Percentiles rank a stretch among this genome's conserved stretches.
phyloP scores from a whole-genome alignment of 2,113 vertebrate genomes.

The Ploceus nigricollis region DNA sequence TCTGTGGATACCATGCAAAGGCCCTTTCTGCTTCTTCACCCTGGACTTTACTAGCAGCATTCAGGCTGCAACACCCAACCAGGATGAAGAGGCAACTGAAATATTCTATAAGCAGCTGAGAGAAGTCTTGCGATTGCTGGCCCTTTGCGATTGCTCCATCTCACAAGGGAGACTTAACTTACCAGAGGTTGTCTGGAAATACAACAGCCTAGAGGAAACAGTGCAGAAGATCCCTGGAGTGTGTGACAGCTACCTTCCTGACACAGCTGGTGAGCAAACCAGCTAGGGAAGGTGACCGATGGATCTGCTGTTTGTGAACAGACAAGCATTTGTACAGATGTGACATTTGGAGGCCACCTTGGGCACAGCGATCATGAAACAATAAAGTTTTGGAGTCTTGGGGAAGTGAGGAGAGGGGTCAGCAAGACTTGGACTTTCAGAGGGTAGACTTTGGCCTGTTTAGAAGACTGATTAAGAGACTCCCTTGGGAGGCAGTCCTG shows the following conservation, averaged over 20 bases:
- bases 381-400: background rate
- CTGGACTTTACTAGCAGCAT: too few species aligned
- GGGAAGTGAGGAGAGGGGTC: background rate
- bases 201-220: background rate
- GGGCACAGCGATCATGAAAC: background rate
- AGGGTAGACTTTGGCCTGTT: background rate
- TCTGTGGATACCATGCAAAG: too few species aligned
- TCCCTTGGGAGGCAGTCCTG: background rate
- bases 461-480: background rate
- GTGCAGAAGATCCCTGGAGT: background rate
- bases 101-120: background rate
- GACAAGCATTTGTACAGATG: background rate
- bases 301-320: background rate
- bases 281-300: background rate
- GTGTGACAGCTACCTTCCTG: background rate
- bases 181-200: background rate
- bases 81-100: background rate
- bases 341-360: background rate
- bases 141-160: too few species aligned
- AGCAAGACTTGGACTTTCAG: background rate
- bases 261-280: background rate
- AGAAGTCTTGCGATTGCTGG: background rate
- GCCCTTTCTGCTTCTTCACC: too few species aligned
- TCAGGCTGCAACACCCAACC: too few species aligned
- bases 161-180: background rate